Evolutionary conservation across 1,140 invertebrate genomes (phyloP).

Genomic region (Homalodisca vitripennis): DNA sequence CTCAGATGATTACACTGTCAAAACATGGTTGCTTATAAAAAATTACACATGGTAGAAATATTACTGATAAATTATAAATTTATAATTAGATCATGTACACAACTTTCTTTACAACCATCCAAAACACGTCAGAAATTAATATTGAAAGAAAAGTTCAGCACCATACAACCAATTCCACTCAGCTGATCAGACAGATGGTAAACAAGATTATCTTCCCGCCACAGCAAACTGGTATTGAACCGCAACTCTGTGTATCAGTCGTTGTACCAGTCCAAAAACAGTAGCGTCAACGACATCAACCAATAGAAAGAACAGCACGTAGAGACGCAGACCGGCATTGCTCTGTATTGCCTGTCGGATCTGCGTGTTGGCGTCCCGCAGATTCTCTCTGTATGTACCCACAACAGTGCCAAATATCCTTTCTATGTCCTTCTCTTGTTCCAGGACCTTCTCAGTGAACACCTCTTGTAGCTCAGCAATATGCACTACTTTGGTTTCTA

Average conservation of each 20-base stretch:
- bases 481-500: slow-evolving; percentile 91
- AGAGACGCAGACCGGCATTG: slow-evolving; percentile 91
- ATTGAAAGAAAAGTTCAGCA: too few species aligned
- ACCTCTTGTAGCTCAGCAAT: slow-evolving; percentile 96
- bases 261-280: slow-evolving; percentile 99
- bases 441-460: slow-evolving; percentile 95
- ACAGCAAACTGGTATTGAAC: too few species aligned
- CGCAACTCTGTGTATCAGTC: slow-evolving; percentile 12
- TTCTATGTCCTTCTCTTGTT: slow-evolving; percentile 93
- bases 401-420: slow-evolving; percentile 83
- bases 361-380: slow-evolving; percentile 95
- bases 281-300: slow-evolving; percentile 93
- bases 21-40: too few species aligned
- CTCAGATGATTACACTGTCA: too few species aligned
- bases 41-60: too few species aligned
- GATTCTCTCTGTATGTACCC: slow-evolving; percentile 91
- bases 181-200: too few species aligned
- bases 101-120: too few species aligned
- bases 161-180: too few species aligned
- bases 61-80: too few species aligned
- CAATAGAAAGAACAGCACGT: slow-evolving; percentile 92
- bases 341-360: slow-evolving; percentile 94
- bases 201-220: too few species aligned
- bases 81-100: too few species aligned
- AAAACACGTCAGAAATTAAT: too few species aligned